Percentiles rank a stretch among this genome's conserved stretches.
Evolutionary conservation across 2,113 vertebrate species (phyloP).

Genomic region (Psephotus haematonotus): DNA sequence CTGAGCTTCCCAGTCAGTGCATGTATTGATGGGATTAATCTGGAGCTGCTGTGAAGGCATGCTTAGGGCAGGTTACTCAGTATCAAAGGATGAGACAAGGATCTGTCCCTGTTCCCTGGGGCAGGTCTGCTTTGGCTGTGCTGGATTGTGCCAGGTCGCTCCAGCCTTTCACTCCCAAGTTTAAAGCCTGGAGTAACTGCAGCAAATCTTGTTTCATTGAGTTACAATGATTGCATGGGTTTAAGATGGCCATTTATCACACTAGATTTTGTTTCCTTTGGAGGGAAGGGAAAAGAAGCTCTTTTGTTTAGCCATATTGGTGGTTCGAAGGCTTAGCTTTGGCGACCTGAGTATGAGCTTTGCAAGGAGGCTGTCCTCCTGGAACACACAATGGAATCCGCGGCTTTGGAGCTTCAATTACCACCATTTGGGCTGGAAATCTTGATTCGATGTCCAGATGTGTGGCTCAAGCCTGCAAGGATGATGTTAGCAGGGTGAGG

Average conservation of each 20-base stretch:
- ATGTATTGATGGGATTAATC: neutral
- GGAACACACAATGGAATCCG: fast-evolving
- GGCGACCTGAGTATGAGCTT: fast-evolving
- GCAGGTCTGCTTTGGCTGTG: neutral
- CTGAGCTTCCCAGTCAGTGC: neutral
- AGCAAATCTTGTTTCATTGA: conserved; percentile 26
- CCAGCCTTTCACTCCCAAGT: neutral
- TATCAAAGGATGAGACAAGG: neutral
- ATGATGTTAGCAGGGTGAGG: too few species aligned
- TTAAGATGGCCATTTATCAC: conserved; percentile 39
- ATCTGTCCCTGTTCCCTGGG: neutral
- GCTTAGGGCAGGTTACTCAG: neutral
- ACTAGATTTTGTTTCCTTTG: conserved; percentile 15
- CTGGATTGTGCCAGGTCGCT: neutral
- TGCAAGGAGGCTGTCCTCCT: neutral
- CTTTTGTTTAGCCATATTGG: neutral
- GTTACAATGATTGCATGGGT: conserved; percentile 32
- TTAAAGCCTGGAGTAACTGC: conserved; percentile 30
- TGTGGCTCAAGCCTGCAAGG: fast-evolving
- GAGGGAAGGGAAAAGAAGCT: neutral
- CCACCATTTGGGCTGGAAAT: neutral
- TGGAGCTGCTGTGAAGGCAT: neutral
- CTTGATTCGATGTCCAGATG: neutral
- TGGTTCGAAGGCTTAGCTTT: neutral
- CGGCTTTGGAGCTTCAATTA: neutral